phyloP scores from a whole-genome alignment of 2,113 vertebrate species.

The Sarotherodon lohbergeri region DNA sequence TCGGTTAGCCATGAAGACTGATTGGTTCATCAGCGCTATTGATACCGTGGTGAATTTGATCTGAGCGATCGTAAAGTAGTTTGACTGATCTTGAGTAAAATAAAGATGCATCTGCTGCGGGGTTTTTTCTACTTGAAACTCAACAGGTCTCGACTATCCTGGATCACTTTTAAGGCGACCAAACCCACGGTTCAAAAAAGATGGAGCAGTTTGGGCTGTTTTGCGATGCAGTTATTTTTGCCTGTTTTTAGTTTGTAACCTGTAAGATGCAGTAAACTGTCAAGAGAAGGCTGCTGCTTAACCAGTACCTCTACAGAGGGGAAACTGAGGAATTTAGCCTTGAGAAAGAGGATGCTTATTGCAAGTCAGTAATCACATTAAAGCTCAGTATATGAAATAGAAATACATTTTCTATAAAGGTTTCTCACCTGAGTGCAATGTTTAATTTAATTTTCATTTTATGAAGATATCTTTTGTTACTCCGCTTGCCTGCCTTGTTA shows the following conservation, averaged over 20 bases:
- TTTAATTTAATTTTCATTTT: background rate
- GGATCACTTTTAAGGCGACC: background rate
- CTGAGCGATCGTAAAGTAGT: background rate
- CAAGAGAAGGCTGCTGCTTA: background rate
- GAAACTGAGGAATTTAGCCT: conserved; percentile 4
- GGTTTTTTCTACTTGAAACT: conserved; percentile 7
- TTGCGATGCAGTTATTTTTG: background rate
- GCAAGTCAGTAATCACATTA: background rate
- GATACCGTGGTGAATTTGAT: background rate
- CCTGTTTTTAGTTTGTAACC: background rate
- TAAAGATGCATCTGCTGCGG: background rate
- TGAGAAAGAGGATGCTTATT: conserved; percentile 12
- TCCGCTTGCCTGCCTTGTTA: background rate
- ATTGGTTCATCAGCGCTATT: background rate
- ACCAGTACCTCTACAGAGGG: background rate
- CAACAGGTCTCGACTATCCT: conserved; percentile 62
- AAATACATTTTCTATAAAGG: background rate
- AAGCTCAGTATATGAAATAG: background rate
- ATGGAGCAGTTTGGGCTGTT: background rate
- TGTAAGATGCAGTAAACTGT: background rate
- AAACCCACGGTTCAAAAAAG: background rate
- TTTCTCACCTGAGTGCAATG: background rate
- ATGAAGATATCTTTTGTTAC: background rate
- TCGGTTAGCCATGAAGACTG: background rate
- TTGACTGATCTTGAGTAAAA: background rate